phyloP scores from a whole-genome alignment of 2,113 vertebrate species.

The Dolichallabes microphthalmus region DNA sequence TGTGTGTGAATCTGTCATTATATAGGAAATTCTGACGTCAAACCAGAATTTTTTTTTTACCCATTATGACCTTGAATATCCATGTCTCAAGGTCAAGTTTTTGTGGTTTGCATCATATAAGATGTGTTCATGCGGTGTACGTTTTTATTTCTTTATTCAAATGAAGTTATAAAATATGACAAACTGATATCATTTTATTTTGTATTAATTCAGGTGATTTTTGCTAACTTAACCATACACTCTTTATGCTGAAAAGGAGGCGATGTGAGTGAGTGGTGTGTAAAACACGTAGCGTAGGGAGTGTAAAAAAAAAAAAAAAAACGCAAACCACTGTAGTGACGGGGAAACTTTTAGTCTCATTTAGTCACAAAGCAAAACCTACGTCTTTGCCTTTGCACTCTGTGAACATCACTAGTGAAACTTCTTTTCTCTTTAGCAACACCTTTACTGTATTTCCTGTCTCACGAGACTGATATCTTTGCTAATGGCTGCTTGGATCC shows the following conservation, averaged over 20 bases:
- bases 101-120: neutral
- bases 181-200: too few species aligned
- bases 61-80: neutral
- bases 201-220: too few species aligned
- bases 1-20: neutral
- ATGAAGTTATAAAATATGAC: too few species aligned
- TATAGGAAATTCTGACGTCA: neutral
- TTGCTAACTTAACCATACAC: too few species aligned
- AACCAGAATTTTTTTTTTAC: neutral
- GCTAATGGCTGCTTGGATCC: neutral
- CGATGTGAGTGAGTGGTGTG: neutral
- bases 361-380: constrained; percentile 17
- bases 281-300: neutral
- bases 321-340: constrained; percentile 5
- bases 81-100: neutral
- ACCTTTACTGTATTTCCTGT: constrained; percentile 23
- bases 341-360: neutral
- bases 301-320: too few species aligned
- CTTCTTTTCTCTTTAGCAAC: neutral
- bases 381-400: neutral
- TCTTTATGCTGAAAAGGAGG: too few species aligned
- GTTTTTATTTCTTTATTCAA: neutral
- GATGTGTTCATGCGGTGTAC: too few species aligned
- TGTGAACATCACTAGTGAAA: neutral
- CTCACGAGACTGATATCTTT: neutral